Evolutionary conservation across 2,113 vertebrate species (phyloP), one percentile per base, ranked within the genome.

Genomic region (Cryptomyrus ogoouensis): DNA sequence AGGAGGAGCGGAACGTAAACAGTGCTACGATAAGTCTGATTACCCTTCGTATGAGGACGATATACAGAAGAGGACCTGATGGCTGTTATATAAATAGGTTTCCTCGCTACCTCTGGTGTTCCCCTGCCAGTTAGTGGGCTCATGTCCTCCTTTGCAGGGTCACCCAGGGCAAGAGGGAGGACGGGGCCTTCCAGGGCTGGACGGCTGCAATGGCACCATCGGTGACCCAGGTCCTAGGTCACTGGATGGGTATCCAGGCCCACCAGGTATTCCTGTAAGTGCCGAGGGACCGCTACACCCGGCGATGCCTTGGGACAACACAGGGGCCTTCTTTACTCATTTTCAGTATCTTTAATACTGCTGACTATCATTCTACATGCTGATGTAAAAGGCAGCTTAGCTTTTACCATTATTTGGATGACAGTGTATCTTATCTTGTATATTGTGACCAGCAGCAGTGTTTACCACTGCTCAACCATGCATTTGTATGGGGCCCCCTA

Each of bases 111-210:
- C 83, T 10, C 44, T 1, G 1, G 44, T n/a, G 44, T n/a, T 84
- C 21, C 70, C 70, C 31, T 77, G 12, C 35, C n/a, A 0, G 35
- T 77, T 77, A 42, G 35, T 47, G 39, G 21, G 44, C 17, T 47
- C 42, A 77, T 80, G 6, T 89, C 17, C 50, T 35, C 4, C 10
- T 12, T 80, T 24, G 3, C 88, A 89, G 88, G 88, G 88, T 77
- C 27, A 74, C 17, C 88, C 88, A 21, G 88, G 88, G 15, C 88
- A 50, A 27, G 70, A 89, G 1, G 88, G 88, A 12, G 88, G n/a
- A 8, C 13, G 88, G 19, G 88, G 88, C 17, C 88, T 62, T 52
- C 66, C 66, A 3, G 88, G 88, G 2, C 17, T 21, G 19, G 70
- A 80, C 3, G 88, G 88, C 31, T 89, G 88, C 66, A 35, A 77